phyloP scores from a whole-genome alignment of 2,888 invertebrate species.

The Alsophila aescularia region DNA sequence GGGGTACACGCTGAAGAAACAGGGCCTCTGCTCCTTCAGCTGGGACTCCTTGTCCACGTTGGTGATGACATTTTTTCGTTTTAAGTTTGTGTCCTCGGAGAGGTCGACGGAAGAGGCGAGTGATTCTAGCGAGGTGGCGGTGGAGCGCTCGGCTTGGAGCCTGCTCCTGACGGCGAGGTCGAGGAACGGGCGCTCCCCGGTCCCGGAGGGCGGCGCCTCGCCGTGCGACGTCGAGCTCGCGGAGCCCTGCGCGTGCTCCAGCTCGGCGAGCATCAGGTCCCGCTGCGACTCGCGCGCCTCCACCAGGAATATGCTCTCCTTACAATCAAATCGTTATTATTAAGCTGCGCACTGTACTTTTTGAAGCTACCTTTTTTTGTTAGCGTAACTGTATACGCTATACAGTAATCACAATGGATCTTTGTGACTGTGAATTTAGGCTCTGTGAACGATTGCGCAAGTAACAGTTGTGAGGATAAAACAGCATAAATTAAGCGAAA shows the following conservation, averaged over 20 bases:
- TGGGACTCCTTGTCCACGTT: conserved; percentile 64
- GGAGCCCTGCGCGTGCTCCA: conserved; percentile 44
- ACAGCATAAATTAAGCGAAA: no score
- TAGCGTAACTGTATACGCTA: no score
- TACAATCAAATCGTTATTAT: conserved; percentile 35
- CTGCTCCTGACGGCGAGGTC: conserved; percentile 58
- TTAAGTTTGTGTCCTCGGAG: conserved; percentile 49
- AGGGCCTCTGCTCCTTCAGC: conserved; percentile 63
- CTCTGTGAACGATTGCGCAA: no score
- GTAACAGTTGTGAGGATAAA: no score
- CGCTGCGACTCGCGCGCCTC: conserved; percentile 91
- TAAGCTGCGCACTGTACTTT: no score
- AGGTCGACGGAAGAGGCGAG: conserved; percentile 70
- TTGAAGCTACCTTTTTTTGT: no score
- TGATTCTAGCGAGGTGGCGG: conserved; percentile 85
- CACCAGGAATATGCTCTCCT: conserved; percentile 93
- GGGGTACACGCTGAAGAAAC: conserved; percentile 62
- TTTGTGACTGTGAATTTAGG: no score
- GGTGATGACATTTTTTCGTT: conserved; percentile 56
- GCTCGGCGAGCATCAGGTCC: conserved; percentile 78
- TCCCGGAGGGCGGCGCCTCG: neutral
- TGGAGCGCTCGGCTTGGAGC: conserved; percentile 59
- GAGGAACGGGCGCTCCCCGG: conserved; percentile 47
- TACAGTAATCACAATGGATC: no score
- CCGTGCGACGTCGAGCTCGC: conserved; percentile 37